Conservation (phyloP, 2,113 vertebrate species). For the Amblyornis subalaris region DNA sequence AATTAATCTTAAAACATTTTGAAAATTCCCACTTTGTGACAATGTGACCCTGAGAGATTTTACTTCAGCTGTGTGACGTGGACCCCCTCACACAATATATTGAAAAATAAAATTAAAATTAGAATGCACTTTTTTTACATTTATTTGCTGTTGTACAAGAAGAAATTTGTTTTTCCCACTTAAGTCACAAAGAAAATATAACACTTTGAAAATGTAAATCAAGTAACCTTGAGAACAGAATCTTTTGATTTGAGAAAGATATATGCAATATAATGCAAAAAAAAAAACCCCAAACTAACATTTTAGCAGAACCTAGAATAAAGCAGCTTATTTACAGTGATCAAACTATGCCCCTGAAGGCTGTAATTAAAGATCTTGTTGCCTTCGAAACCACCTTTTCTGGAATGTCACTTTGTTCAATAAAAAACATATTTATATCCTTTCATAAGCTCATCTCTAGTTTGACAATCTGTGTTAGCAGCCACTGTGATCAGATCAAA, state of each 20-base stretch:
- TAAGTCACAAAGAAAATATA: slow-evolving; percentile 19
- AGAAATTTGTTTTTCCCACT: not conserved
- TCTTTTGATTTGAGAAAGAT: slow-evolving; percentile 57
- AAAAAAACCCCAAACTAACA: not conserved
- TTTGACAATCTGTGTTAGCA: slow-evolving; percentile 56
- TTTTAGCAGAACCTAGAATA: slow-evolving; percentile 59
- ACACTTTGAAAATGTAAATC: slow-evolving; percentile 38
- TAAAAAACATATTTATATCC: slow-evolving; percentile 62
- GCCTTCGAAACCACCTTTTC: slow-evolving; percentile 71
- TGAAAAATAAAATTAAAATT: not conserved
- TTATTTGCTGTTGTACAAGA: not conserved
- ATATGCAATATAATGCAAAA: slow-evolving; percentile 20
- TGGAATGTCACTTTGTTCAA: slow-evolving; percentile 60
- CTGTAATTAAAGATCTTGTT: slow-evolving; percentile 66
- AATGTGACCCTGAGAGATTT: not conserved
- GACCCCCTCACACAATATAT: not conserved
- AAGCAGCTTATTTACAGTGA: slow-evolving; percentile 66
- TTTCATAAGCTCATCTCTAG: slow-evolving; percentile 59
- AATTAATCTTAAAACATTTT: slow-evolving; percentile 5
- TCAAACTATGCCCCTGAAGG: slow-evolving; percentile 66
- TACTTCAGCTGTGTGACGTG: not conserved
- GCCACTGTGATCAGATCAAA: slow-evolving; percentile 49
- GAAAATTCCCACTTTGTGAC: not conserved
- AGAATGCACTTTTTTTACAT: not conserved
- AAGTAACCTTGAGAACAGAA: slow-evolving; percentile 52